These are phyloP conservation scores for Nycticryphes semicollaris DNA, from an alignment of 2,113 vertebrate species.

Conservation along the genomic window DNA sequence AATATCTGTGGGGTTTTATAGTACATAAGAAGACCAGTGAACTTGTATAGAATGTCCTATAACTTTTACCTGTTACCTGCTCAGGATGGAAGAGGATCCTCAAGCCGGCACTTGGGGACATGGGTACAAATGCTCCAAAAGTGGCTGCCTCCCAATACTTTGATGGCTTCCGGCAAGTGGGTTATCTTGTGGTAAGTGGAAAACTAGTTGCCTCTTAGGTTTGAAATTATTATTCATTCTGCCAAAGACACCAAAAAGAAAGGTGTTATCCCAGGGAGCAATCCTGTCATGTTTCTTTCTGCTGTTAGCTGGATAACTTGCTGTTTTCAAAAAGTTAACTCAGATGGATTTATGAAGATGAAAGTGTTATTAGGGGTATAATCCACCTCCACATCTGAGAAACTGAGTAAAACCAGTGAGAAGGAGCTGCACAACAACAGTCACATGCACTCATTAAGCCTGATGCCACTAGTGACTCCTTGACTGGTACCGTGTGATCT, in stretches of 20 bases:
- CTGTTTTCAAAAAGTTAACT: not conserved
- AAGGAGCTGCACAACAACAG: not conserved
- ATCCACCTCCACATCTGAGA: not conserved
- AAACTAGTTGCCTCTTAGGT: not conserved
- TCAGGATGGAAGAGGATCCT: not conserved
- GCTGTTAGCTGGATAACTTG: not conserved
- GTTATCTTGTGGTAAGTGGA: not conserved
- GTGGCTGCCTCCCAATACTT: not conserved
- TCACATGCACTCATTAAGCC: not conserved
- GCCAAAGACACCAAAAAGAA: not conserved
- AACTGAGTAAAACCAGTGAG: not conserved
- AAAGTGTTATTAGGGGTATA: not conserved
- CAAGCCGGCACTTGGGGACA: not conserved
- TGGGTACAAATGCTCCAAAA: not conserved
- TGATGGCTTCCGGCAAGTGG: not conserved
- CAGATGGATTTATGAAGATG: not conserved
- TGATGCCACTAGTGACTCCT: not conserved
- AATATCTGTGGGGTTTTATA: not conserved
- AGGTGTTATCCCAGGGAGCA: not conserved
- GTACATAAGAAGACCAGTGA: not conserved
- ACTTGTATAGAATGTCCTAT: not conserved
- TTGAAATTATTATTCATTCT: not conserved
- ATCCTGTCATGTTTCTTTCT: not conserved
- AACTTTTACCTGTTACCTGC: not conserved
- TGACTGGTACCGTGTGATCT: not conserved